phyloP scores from a whole-genome alignment of 2,888 invertebrate species.

The Perdita meconis region DNA sequence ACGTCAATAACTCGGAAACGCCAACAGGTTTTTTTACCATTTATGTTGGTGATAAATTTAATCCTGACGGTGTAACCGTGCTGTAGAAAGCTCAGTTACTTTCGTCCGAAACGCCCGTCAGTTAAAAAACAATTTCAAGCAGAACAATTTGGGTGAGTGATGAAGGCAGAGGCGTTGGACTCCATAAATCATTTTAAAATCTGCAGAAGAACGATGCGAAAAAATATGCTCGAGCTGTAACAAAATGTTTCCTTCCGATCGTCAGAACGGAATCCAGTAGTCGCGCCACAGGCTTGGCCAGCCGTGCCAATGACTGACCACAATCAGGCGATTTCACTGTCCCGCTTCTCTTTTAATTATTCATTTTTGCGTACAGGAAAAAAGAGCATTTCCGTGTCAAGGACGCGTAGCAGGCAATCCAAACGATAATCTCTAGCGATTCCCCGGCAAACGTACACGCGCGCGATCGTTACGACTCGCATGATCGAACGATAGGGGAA shows the following conservation, averaged over 20 bases:
- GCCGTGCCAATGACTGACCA: neutral
- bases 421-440: slow-evolving; percentile 27
- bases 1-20: too few species aligned
- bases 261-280: neutral
- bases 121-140: neutral
- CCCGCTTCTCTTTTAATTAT: slow-evolving; percentile 37
- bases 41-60: too few species aligned
- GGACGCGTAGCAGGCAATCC: slow-evolving; percentile 23
- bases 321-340: slow-evolving; percentile 11
- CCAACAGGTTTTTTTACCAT: too few species aligned
- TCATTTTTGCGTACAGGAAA: slow-evolving; percentile 47
- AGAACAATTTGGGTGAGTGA: too few species aligned
- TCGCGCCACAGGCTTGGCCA: neutral
- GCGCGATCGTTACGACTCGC: slow-evolving; percentile 40
- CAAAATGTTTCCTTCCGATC: neutral
- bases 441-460: slow-evolving; percentile 22
- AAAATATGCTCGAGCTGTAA: too few species aligned
- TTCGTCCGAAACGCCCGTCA: neutral
- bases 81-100: neutral
- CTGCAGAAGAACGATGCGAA: neutral
- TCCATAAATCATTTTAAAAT: too few species aligned
- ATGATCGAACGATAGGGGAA: neutral
- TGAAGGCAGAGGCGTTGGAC: too few species aligned
- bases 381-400: slow-evolving; percentile 55
- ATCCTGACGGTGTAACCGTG: too few species aligned